Base-by-base conservation (phyloP, 1,140 invertebrate species). In the Neoseiulus cucumeris region DNA sequence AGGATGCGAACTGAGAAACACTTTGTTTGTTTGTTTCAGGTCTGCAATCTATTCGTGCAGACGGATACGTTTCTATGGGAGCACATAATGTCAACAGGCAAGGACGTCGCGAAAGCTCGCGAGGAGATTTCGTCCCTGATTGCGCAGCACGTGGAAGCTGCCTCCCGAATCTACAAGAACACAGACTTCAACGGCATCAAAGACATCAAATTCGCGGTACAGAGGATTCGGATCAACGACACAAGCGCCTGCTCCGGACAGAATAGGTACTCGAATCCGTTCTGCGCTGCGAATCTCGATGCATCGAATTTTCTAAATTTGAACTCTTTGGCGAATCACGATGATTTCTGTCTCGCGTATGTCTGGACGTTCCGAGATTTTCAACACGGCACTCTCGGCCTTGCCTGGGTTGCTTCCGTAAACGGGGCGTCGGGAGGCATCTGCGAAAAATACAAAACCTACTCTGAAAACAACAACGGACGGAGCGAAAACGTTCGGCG, bases 271-370 rank as follows among this genome's bases (percentile, higher is more conserved):
- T 85, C 83, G 65, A 95, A 93, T 79, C 87, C 88, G 59, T 98
- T 97, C 76, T 98, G 95, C 75, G 84, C 90, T 73, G 87, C 90
- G 72, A 96, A 98, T 75, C 95, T 99, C 71, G 95, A 99, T 75
- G 95, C 98, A 55, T 96, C 91, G 70, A 98, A 98, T 79, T 98
- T 98, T 77, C 80, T 99, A 44, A 99, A 98, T 79, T 81, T 97
- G 22, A 94, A 98, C 75, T 98, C 94, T 7, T 80, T 97, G 55
- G 85, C 87, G 29, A 92, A 98, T 79, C 95, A 98, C 75, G 88
- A 95, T 72, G 88, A 90, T 73, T 99, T 98, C 78, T 99, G 96
- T 76, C 80, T 99, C 44, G 93, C 95, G 9, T 99, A 98, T 75
- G 90, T 98, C 30, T 97, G 98, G 76, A 98, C 96, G 0, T 98